A percentile compares a stretch with the other conserved stretches of the same genome.
Conservation (phyloP, 2,113 vertebrate species). For the Myxocyprinus asiaticus region DNA sequence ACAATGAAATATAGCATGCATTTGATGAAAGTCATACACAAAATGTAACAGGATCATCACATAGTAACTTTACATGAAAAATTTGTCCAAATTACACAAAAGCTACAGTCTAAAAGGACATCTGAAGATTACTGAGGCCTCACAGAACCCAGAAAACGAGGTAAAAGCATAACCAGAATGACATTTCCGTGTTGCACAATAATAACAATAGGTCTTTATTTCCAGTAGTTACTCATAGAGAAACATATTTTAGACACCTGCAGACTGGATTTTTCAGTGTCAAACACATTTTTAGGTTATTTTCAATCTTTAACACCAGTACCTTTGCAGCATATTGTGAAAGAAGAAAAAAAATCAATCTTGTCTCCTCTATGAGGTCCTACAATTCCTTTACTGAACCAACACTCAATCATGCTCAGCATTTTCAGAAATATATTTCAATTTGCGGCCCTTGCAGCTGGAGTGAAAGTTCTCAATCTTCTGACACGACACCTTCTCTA, state of each 20-base stretch:
- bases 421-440: conserved; percentile 46
- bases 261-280: neutral
- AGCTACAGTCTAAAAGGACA: too few species aligned
- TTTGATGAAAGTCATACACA: too few species aligned
- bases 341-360: neutral
- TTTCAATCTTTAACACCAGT: conserved; percentile 9
- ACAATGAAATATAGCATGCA: too few species aligned
- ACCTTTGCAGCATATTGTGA: neutral
- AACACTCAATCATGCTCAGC: conserved; percentile 6
- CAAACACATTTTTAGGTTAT: neutral
- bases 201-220: too few species aligned
- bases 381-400: conserved; percentile 9
- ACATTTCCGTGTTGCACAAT: too few species aligned
- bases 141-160: too few species aligned
- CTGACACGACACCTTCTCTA: conserved; percentile 37
- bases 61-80: too few species aligned
- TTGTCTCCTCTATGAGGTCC: conserved; percentile 3
- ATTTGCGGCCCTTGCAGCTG: conserved; percentile 35
- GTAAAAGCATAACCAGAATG: too few species aligned
- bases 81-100: too few species aligned
- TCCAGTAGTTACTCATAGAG: too few species aligned
- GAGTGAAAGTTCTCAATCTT: conserved; percentile 44
- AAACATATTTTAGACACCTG: neutral
- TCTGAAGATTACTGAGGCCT: too few species aligned
- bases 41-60: too few species aligned